Conservation (phyloP, 2,888 invertebrate species). For the Tipula vernalis region DNA sequence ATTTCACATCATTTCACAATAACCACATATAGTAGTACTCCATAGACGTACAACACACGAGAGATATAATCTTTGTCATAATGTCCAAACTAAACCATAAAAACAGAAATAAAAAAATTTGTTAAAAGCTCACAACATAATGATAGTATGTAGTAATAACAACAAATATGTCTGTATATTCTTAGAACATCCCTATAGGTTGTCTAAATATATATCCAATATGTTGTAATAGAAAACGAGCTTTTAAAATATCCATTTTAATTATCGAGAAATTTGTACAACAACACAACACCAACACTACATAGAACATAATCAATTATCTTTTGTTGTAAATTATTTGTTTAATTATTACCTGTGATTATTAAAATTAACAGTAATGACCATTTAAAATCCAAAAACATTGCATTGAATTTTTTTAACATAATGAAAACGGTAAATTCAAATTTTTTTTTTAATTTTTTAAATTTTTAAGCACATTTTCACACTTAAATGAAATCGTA, state of each 20-base stretch:
- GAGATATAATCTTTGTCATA: background rate
- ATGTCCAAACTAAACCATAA: background rate
- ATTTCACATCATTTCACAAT: background rate
- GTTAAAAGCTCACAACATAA: background rate
- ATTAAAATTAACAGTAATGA: background rate
- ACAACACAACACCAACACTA: background rate
- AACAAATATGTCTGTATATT: background rate
- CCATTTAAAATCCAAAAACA: background rate
- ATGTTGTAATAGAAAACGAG: background rate
- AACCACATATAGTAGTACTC: background rate
- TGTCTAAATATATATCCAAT: background rate
- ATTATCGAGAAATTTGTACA: background rate
- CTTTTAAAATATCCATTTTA: background rate
- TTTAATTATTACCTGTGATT: background rate
- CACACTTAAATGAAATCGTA: background rate
- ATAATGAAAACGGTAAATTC: background rate
- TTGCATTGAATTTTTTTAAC: background rate
- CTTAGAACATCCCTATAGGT: background rate
- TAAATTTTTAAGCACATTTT: background rate
- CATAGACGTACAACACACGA: background rate
- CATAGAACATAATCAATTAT: background rate
- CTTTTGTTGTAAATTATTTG: background rate
- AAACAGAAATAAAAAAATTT: background rate
- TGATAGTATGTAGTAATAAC: background rate
- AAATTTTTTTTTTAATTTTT: background rate